Base-by-base conservation (phyloP, 1,140 invertebrate species). In the Cotesia glomerata region DNA sequence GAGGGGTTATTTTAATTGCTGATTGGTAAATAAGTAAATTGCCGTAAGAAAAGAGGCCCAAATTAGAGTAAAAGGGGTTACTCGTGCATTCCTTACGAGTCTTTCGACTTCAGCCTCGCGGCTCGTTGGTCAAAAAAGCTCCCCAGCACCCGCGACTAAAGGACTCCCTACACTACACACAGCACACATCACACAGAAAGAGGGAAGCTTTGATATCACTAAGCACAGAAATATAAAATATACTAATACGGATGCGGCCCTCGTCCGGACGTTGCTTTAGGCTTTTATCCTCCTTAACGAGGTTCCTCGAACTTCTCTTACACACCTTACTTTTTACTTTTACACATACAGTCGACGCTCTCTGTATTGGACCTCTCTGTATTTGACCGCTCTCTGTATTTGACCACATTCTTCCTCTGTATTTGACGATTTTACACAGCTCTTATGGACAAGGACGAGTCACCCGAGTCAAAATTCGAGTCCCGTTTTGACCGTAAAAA, bases 21-120 rank as follows among this genome's bases (percentile, higher is more conserved):
- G 81, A 83, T 85, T 83, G 80, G 79, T 74, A 83, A 83, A 83
- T 82, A 80, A 82, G 82, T 83, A 82, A 84, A 84, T 82, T 84
- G 79, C 80, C 81, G 81, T 81, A 78, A 82, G 77, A 77, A 81
- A 81, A 78, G 63, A 75, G 75, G 70, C 26, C 16, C 51, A 26
- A 26, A 26, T 26, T 26, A 26, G 26, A 26, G 26, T 26, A 26
- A 26, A 26, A 49, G 63, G 16, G 63, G 56, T 58, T 58, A 58
- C 59, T 35, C 32, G 35, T 34, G 13, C 59, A 59, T 13, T 62
- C 7, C 39, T 45, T 11, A 9, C 39, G 7, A 11, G 7, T 45
- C 39, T 9, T 34, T 35, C 32, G 35, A 35, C 59, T 62, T 62
- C 35, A 74, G 54, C 74, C 58, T 73, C 54, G 69, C 69, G 71